These are phyloP conservation scores for Diadema setosum DNA, from an alignment of 35 echinoderm and acorn worm species.

Conservation along the genomic window DNA sequence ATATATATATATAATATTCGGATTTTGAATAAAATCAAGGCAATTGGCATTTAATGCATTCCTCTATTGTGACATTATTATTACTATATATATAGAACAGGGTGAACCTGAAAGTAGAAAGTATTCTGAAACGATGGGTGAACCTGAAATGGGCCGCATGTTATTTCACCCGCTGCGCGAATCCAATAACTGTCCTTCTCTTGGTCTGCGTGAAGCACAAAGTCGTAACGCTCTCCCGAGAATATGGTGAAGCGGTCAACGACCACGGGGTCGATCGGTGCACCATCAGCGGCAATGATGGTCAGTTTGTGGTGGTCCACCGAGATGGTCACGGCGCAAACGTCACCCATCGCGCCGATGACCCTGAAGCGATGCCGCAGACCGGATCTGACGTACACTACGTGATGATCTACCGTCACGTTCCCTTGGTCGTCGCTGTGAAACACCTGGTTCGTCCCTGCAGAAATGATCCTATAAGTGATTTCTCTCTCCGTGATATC, in stretches of 20 bases:
- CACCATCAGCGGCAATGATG: slow-evolving; percentile 72
- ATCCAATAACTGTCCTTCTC: slow-evolving; percentile 78
- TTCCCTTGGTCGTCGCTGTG: neutral
- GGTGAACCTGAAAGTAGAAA: too few species aligned
- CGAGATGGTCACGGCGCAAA: slow-evolving; percentile 47
- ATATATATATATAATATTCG: too few species aligned
- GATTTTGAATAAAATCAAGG: too few species aligned
- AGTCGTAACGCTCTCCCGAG: slow-evolving; percentile 81
- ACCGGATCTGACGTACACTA: neutral
- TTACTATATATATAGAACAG: too few species aligned
- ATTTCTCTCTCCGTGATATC: too few species aligned
- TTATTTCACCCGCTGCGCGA: slow-evolving; percentile 37
- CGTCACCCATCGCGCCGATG: slow-evolving; percentile 19
- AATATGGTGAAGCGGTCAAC: slow-evolving; percentile 19
- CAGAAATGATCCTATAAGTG: too few species aligned
- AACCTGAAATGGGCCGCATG: neutral
- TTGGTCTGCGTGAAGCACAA: slow-evolving; percentile 61
- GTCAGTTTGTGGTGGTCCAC: slow-evolving; percentile 56
- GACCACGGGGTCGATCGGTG: slow-evolving; percentile 13
- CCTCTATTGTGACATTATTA: too few species aligned
- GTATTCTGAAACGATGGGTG: too few species aligned
- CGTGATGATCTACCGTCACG: neutral
- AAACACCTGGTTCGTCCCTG: neutral
- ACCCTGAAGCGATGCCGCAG: slow-evolving; percentile 61
- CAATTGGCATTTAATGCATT: too few species aligned